These are phyloP conservation scores for Sus scrofa DNA, from an alignment of 2,113 vertebrate species.

Conservation along the genomic window DNA sequence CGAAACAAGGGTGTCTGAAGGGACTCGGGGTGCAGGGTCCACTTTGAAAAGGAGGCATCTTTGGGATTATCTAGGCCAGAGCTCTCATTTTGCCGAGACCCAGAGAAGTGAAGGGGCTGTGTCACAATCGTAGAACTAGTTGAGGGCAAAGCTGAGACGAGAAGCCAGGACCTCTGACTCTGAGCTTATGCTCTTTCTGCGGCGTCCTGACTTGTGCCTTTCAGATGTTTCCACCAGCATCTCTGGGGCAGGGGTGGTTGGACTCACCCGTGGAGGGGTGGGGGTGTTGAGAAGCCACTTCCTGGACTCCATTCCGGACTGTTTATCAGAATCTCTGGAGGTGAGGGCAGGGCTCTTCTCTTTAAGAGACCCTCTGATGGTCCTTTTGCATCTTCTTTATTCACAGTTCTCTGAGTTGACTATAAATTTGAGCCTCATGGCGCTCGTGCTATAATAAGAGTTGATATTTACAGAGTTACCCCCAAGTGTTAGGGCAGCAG, in stretches of 20 bases:
- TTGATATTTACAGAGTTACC: not conserved
- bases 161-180: not conserved
- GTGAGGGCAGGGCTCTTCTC: not conserved
- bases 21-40: not conserved
- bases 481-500: not conserved
- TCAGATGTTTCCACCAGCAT: not conserved
- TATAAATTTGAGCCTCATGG: not conserved
- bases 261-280: not conserved
- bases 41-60: slow-evolving; percentile 14
- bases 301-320: not conserved
- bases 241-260: slow-evolving; percentile 14
- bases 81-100: not conserved
- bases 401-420: slow-evolving; percentile 1
- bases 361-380: slow-evolving; percentile 11
- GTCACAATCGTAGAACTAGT: not conserved
- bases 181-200: not conserved
- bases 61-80: not conserved
- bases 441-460: not conserved
- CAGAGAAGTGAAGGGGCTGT: not conserved
- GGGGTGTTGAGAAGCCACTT: not conserved
- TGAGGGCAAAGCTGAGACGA: not conserved
- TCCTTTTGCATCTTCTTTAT: not conserved
- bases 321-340: not conserved
- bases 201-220: not conserved
- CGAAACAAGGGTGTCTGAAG: not conserved